Percentiles rank a stretch among this genome's conserved stretches.
Evolutionary conservation across 1,140 invertebrate genomes (phyloP).

Genomic region (Sitodiplosis mosellana): DNA sequence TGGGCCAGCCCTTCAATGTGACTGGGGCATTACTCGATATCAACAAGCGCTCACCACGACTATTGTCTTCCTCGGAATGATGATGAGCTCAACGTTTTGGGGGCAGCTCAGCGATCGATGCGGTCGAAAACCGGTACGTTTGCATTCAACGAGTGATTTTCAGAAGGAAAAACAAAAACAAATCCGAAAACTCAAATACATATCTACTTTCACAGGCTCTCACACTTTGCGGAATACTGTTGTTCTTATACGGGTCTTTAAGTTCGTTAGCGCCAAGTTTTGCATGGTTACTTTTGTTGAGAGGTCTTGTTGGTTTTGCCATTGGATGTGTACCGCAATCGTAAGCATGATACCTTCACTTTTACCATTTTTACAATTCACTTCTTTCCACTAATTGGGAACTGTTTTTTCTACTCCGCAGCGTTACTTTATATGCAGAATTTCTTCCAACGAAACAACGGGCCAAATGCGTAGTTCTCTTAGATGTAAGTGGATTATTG

Average conservation of each 20-base stretch:
- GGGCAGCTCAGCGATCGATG: slow-evolving; percentile 87
- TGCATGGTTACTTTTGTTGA: slow-evolving; percentile 72
- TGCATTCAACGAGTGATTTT: background rate
- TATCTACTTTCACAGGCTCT: slow-evolving; percentile 52
- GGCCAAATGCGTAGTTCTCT: slow-evolving; percentile 82
- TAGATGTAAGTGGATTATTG: slow-evolving; percentile 55
- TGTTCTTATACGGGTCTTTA: slow-evolving; percentile 81
- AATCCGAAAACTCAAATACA: too few relatives aligned
- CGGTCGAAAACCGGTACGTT: slow-evolving; percentile 64
- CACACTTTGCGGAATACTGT: slow-evolving; percentile 65
- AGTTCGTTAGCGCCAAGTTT: slow-evolving; percentile 84
- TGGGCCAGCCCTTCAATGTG: slow-evolving; percentile 80
- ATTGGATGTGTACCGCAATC: slow-evolving; percentile 93
- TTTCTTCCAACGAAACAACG: slow-evolving; percentile 84
- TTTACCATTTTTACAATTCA: background rate
- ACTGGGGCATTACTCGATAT: slow-evolving; percentile 77
- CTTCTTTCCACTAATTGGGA: background rate
- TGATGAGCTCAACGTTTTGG: slow-evolving; percentile 92
- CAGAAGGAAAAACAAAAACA: too few relatives aligned
- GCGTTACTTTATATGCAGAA: slow-evolving; percentile 90
- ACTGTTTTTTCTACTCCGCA: slow-evolving; percentile 27
- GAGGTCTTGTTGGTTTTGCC: slow-evolving; percentile 86
- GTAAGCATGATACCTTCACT: slow-evolving; percentile 41
- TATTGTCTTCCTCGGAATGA: slow-evolving; percentile 92
- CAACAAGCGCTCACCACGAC: slow-evolving; percentile 44